A percentile compares a stretch with the other conserved stretches of the same genome.
These are phyloP conservation scores for Xenopus borealis DNA, from an alignment of 2,113 vertebrate genomes.

Conservation along the genomic window DNA sequence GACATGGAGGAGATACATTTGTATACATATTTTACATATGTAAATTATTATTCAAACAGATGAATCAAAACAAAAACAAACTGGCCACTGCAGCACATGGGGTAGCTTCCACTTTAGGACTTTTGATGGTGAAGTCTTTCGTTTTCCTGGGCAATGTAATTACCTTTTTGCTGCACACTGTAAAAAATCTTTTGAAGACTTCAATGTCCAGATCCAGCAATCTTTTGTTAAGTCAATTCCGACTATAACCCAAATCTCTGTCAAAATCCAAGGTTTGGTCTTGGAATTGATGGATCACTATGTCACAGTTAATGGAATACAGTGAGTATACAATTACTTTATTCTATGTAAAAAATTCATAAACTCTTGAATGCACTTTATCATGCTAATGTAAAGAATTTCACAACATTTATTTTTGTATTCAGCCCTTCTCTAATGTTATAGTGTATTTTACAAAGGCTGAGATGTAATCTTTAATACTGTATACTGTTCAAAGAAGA, in stretches of 20 bases:
- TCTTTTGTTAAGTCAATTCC: not conserved
- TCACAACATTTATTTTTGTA: no score
- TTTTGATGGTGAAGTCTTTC: slow-evolving; percentile 44
- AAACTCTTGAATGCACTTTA: no score
- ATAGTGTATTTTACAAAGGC: no score
- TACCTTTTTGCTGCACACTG: slow-evolving; percentile 42
- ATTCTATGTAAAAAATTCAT: no score
- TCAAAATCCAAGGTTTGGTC: slow-evolving; percentile 33
- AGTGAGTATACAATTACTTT: slow-evolving; percentile 3
- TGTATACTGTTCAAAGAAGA: no score
- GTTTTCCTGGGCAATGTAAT: slow-evolving; percentile 44
- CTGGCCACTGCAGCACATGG: slow-evolving; percentile 41
- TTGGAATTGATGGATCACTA: slow-evolving; percentile 24
- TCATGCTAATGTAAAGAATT: no score
- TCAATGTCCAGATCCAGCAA: slow-evolving; percentile 45
- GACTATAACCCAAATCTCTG: slow-evolving; percentile 32
- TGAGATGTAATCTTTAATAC: no score
- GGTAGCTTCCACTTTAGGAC: slow-evolving; percentile 42
- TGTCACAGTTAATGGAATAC: slow-evolving; percentile 4
- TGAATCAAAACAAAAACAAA: not conserved
- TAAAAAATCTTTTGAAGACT: slow-evolving; percentile 39
- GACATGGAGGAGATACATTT: no score
- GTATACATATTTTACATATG: no score
- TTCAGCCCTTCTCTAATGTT: no score
- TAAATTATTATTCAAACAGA: not conserved